phyloP scores from a whole-genome alignment of 1,140 invertebrate species.

The Diplogasteroides magnus region DNA sequence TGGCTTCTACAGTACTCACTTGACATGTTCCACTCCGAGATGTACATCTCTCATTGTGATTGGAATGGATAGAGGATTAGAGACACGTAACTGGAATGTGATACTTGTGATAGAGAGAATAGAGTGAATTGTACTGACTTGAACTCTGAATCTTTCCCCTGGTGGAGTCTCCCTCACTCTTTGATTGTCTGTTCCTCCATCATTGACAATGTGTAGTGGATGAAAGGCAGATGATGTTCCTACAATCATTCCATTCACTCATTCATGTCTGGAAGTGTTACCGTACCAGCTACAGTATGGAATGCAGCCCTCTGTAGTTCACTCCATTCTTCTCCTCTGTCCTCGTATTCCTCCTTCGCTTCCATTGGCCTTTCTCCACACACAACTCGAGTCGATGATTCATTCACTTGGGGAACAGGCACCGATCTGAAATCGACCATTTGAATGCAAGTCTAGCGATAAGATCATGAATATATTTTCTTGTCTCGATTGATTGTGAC shows the following conservation, averaged over 20 bases:
- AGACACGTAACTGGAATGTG: neutral
- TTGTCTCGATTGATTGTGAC: too few relatives aligned
- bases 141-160: constrained; percentile 16
- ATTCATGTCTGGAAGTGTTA: too few relatives aligned
- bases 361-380: neutral
- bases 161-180: constrained; percentile 15
- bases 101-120: neutral
- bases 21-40: neutral
- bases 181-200: constrained; percentile 20
- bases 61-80: neutral
- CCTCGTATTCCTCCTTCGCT: neutral
- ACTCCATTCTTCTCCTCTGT: neutral
- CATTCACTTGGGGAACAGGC: neutral
- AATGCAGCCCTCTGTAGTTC: neutral
- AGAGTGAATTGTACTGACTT: too few relatives aligned
- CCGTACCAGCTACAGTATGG: neutral
- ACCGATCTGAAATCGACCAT: too few relatives aligned
- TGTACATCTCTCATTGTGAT: neutral
- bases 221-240: neutral
- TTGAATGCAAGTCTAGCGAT: too few relatives aligned
- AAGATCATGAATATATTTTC: too few relatives aligned
- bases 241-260: too few relatives aligned
- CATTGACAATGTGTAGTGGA: constrained; percentile 11
- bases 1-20: too few relatives aligned
- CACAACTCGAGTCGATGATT: neutral